These are phyloP conservation scores for Equus quagga DNA, from an alignment of 2,113 vertebrate genomes.

Conservation along the genomic window DNA sequence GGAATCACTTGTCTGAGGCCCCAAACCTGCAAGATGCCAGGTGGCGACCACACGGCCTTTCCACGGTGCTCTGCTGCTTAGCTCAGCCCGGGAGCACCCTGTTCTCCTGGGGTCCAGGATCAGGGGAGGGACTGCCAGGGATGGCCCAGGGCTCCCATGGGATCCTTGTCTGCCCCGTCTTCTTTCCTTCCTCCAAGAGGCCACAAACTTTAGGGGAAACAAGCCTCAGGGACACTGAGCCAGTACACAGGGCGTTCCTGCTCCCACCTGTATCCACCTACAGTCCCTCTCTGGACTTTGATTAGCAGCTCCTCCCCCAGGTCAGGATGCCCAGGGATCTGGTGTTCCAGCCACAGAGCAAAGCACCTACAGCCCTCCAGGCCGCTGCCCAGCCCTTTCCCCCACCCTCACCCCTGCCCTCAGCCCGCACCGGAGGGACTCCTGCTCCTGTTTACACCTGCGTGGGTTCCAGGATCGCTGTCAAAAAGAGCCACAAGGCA, in stretches of 20 bases:
- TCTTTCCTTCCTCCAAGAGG: neutral
- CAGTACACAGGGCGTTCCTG: neutral
- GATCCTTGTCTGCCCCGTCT: neutral
- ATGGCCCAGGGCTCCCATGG: neutral
- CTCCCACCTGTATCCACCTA: neutral
- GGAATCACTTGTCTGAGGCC: neutral
- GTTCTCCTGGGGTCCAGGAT: neutral
- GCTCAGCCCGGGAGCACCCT: too few relatives aligned
- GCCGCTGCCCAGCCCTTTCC: neutral
- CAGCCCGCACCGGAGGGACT: neutral
- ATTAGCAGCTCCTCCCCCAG: neutral
- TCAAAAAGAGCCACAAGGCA: neutral
- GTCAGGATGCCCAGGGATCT: neutral
- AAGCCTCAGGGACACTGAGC: neutral
- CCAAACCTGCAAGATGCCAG: too few relatives aligned
- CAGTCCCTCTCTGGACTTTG: neutral
- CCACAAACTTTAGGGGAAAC: neutral
- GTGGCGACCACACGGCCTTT: rapidly evolving
- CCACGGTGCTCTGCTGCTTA: too few relatives aligned
- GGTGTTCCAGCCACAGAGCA: neutral
- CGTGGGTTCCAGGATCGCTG: neutral
- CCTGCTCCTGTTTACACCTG: neutral
- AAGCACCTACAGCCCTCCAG: neutral
- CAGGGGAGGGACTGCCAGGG: neutral
- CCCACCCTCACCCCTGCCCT: neutral